These are phyloP conservation scores for Rallus limicola DNA, from an alignment of 2,113 vertebrate species.

Conservation along the genomic window DNA sequence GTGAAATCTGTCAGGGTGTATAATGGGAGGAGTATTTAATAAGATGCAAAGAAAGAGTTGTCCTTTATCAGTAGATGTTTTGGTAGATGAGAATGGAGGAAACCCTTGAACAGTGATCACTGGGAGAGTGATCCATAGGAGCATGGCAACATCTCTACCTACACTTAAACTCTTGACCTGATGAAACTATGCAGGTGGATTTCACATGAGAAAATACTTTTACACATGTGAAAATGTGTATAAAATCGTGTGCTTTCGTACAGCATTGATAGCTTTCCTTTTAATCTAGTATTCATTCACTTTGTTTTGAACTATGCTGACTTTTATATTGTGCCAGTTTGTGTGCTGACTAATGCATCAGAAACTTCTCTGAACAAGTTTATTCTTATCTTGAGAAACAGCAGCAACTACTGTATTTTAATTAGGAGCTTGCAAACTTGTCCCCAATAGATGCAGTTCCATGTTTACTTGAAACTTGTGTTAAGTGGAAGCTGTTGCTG, in stretches of 20 bases:
- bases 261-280: background rate
- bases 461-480: slow-evolving; percentile 3
- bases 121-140: background rate
- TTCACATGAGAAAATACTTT: background rate
- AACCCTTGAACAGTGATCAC: background rate
- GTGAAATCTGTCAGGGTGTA: background rate
- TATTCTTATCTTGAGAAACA: slow-evolving; percentile 43
- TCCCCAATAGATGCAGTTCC: background rate
- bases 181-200: background rate
- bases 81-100: background rate
- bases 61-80: background rate
- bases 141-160: background rate
- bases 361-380: slow-evolving; percentile 13
- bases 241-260: background rate
- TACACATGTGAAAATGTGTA: accelerated
- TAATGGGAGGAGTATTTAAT: background rate
- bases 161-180: background rate
- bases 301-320: background rate
- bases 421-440: slow-evolving; percentile 19
- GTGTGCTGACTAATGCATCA: background rate
- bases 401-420: slow-evolving; percentile 30
- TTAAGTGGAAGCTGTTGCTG: slow-evolving; percentile 31
- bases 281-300: background rate
- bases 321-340: background rate
- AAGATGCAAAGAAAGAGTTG: background rate